phyloP scores from a whole-genome alignment of 2,888 invertebrate species.

The Apamea sordens region DNA sequence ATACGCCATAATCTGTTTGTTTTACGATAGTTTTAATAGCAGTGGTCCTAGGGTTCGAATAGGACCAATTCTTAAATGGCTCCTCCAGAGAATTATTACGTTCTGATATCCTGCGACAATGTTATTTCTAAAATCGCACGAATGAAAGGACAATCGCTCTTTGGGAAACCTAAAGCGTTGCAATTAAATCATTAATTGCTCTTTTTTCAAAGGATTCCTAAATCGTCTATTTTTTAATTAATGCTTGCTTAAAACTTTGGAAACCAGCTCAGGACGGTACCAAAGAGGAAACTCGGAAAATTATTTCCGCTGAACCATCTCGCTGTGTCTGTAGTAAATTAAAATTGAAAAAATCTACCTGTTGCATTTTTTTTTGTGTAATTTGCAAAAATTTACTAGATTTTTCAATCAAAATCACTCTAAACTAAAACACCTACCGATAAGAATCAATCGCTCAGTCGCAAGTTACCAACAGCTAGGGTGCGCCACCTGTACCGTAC shows the following conservation, averaged over 20 bases:
- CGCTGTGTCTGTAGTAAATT: background rate
- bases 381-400: background rate
- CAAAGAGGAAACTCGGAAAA: background rate
- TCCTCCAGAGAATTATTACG: background rate
- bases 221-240: background rate
- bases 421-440: background rate
- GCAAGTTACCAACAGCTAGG: constrained; percentile 35
- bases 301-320: background rate
- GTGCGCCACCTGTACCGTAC: constrained; percentile 54
- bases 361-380: too few relatives aligned
- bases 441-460: constrained; percentile 28
- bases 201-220: background rate
- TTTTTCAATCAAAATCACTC: background rate
- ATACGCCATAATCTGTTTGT: background rate
- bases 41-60: background rate
- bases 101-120: background rate
- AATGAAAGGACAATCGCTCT: background rate
- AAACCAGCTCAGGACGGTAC: background rate
- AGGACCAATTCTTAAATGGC: background rate
- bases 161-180: too few relatives aligned
- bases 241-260: background rate
- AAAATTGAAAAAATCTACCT: background rate
- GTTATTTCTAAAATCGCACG: background rate
- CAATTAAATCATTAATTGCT: background rate
- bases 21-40: background rate